Percentiles rank a stretch among this genome's conserved stretches.
Evolutionary conservation across 2,113 vertebrate genomes (phyloP).

Genomic region (Buteo buteo): DNA sequence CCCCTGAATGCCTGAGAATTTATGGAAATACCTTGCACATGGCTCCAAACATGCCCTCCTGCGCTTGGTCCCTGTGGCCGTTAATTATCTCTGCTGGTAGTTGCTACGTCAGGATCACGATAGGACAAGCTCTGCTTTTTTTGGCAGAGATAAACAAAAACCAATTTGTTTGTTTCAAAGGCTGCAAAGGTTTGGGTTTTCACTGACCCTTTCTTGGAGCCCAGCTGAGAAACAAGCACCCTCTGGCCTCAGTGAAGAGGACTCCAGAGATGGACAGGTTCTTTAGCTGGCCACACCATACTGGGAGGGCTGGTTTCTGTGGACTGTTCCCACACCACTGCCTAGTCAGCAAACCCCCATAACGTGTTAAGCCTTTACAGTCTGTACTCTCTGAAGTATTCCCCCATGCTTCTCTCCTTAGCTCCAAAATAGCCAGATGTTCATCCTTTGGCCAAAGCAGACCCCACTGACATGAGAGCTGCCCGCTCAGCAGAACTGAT

Average conservation of each 20-base stretch:
- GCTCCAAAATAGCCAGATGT: not conserved
- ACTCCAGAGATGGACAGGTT: not conserved
- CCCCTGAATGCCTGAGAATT: not conserved
- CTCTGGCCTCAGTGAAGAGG: not conserved
- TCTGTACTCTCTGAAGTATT: not conserved
- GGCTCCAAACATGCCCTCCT: not conserved
- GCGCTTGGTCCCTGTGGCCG: not conserved
- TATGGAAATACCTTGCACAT: not conserved
- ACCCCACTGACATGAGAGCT: rapidly evolving
- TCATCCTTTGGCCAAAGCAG: not conserved
- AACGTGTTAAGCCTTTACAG: not conserved
- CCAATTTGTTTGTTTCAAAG: not conserved
- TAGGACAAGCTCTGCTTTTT: not conserved
- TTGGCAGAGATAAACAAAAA: no score
- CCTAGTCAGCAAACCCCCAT: not conserved
- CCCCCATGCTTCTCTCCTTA: not conserved
- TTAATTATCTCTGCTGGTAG: not conserved
- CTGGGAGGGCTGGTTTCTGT: not conserved
- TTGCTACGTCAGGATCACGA: not conserved
- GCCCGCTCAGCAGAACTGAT: not conserved
- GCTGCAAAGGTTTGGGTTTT: not conserved
- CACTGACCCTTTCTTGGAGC: not conserved
- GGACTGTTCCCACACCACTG: not conserved
- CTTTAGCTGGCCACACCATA: not conserved
- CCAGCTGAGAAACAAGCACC: not conserved